These are phyloP conservation scores for Reticulitermes lucifugus DNA, from an alignment of 2,888 invertebrate species.

Conservation along the genomic window DNA sequence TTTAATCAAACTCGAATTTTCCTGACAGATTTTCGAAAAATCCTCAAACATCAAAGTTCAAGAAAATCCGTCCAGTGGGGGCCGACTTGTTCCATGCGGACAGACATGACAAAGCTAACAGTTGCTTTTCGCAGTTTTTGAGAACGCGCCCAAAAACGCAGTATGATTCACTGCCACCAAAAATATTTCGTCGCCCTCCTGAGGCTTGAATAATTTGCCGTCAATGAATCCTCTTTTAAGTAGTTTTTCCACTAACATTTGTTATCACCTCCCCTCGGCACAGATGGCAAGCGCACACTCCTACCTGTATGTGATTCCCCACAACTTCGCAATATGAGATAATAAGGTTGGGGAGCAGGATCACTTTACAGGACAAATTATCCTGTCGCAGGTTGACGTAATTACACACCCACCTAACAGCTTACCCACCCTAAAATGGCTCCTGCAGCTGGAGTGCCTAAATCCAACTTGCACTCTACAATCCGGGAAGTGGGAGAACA, in stretches of 20 bases:
- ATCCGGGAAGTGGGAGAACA: too few relatives aligned
- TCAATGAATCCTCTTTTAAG: neutral
- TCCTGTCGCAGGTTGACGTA: neutral
- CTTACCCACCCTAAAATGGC: neutral
- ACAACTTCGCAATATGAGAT: constrained; percentile 3
- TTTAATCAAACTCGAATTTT: too few relatives aligned
- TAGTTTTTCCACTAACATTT: neutral
- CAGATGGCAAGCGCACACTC: constrained; percentile 6
- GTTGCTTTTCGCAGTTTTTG: too few relatives aligned
- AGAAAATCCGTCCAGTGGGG: too few relatives aligned
- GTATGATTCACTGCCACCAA: neutral
- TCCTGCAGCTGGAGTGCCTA: too few relatives aligned
- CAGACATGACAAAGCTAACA: too few relatives aligned
- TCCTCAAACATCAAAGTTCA: too few relatives aligned
- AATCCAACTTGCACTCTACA: too few relatives aligned
- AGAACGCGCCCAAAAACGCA: neutral
- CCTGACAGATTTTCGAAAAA: too few relatives aligned
- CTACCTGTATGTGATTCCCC: neutral
- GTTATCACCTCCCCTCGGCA: neutral
- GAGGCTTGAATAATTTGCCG: too few relatives aligned
- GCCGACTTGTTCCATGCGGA: too few relatives aligned
- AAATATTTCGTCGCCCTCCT: too few relatives aligned
- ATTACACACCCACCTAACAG: neutral
- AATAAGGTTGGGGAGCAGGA: neutral
- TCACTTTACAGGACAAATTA: neutral